A percentile compares a stretch with the other conserved stretches of the same genome.
Evolutionary conservation across 2,888 invertebrate genomes (phyloP).

Genomic region (Perizoma flavofasciatum): DNA sequence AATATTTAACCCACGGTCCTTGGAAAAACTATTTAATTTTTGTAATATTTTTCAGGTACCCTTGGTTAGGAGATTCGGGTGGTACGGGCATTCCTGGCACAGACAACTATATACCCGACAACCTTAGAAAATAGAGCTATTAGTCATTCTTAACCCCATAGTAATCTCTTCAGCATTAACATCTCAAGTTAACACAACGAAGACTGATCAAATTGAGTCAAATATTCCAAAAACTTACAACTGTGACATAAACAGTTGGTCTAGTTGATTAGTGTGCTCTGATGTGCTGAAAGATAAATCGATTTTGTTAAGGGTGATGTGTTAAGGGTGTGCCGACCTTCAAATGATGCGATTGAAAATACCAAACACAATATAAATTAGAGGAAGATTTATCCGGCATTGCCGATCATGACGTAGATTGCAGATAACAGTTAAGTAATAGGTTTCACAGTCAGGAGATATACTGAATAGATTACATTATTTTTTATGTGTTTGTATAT

Average conservation of each 20-base stretch:
- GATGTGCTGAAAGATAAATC: too few relatives aligned
- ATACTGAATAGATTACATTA: conserved; percentile 54
- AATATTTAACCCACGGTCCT: neutral
- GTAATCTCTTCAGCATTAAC: conserved; percentile 46
- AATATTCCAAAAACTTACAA: neutral
- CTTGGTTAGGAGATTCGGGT: conserved; percentile 94
- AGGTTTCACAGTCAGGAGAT: conserved; percentile 17
- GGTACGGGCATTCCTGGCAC: conserved; percentile 91
- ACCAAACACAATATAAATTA: too few relatives aligned
- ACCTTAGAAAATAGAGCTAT: conserved; percentile 62
- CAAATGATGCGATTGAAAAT: too few relatives aligned
- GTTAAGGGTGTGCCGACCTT: too few relatives aligned
- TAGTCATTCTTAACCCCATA: conserved; percentile 37
- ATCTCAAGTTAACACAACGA: conserved; percentile 6
- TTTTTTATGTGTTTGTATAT: conserved; percentile 47
- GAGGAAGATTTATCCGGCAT: too few relatives aligned
- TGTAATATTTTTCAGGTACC: conserved; percentile 82
- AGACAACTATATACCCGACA: conserved; percentile 92
- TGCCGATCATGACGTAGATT: too few relatives aligned
- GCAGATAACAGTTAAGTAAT: too few relatives aligned
- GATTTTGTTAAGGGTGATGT: too few relatives aligned
- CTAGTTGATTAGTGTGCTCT: neutral
- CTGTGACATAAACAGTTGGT: neutral
- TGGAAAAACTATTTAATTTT: too few relatives aligned
- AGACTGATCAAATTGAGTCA: conserved; percentile 23